phyloP scores from a whole-genome alignment of 92 coral and sea anemone species.

The Parazoanthus darwini region DNA sequence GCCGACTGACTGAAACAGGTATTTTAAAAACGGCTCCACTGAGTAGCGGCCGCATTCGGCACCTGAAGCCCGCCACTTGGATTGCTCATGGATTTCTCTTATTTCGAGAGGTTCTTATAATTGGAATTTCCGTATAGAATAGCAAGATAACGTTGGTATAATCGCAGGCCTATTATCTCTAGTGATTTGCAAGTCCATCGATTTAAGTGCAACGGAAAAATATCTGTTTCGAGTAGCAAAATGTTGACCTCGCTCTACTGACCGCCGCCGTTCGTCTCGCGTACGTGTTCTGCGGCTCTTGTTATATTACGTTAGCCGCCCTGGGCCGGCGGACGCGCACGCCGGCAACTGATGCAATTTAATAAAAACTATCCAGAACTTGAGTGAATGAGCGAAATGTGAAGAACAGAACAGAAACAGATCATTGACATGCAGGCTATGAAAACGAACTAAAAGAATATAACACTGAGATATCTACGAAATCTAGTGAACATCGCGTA shows the following conservation, averaged over 20 bases:
- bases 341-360: neutral
- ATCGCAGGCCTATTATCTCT: constrained; percentile 20
- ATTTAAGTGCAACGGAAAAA: neutral
- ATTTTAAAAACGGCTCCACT: neutral
- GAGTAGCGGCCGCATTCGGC: neutral
- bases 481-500: too few species aligned
- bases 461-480: neutral
- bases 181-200: neutral
- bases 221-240: neutral
- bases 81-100: neutral
- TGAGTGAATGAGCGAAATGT: neutral
- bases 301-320: neutral
- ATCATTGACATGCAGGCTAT: neutral
- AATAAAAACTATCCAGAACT: neutral
- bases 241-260: constrained; percentile 24
- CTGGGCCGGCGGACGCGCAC: neutral
- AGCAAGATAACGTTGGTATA: constrained; percentile 16
- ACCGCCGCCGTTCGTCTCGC: neutral
- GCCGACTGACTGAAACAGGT: too few species aligned
- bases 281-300: neutral
- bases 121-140: constrained; percentile 30
- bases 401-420: constrained; percentile 5
- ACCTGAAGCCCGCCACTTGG: neutral
- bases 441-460: neutral
- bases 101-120: constrained; percentile 14